Evolutionary conservation across 2,888 invertebrate genomes (phyloP).

Genomic region (Conchocele bisecta): DNA sequence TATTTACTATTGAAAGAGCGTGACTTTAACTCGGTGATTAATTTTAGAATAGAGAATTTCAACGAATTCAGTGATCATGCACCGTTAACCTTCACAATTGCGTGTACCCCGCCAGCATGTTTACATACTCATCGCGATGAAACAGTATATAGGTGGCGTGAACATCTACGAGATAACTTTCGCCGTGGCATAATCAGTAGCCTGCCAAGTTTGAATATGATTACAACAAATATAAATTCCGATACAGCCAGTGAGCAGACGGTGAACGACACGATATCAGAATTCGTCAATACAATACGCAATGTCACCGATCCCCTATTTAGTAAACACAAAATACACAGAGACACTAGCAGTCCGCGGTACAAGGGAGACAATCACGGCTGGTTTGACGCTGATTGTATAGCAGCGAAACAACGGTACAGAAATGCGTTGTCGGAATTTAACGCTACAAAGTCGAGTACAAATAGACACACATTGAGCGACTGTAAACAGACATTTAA

Average conservation of each 20-base stretch:
- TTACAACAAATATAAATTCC: too few relatives aligned
- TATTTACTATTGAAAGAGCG: not conserved
- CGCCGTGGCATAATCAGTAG: not conserved
- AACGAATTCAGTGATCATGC: slow-evolving; percentile 10
- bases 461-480: not conserved
- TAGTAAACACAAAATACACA: not conserved
- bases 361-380: not conserved
- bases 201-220: not conserved
- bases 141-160: not conserved
- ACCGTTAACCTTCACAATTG: not conserved
- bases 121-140: not conserved
- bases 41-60: not conserved
- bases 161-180: not conserved
- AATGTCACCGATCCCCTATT: not conserved
- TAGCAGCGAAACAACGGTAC: not conserved
- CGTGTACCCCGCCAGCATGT: not conserved
- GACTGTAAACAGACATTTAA: not conserved
- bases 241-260: not conserved
- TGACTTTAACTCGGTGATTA: not conserved
- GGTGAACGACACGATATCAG: not conserved
- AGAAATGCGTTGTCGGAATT: not conserved
- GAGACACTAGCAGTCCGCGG: not conserved
- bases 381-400: not conserved
- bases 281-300: not conserved
- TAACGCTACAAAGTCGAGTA: not conserved